Percentiles rank a stretch among this genome's conserved stretches.
Conservation (phyloP, 2,797 vertebrate genomes). For the Pipistrellus kuhlii region DNA sequence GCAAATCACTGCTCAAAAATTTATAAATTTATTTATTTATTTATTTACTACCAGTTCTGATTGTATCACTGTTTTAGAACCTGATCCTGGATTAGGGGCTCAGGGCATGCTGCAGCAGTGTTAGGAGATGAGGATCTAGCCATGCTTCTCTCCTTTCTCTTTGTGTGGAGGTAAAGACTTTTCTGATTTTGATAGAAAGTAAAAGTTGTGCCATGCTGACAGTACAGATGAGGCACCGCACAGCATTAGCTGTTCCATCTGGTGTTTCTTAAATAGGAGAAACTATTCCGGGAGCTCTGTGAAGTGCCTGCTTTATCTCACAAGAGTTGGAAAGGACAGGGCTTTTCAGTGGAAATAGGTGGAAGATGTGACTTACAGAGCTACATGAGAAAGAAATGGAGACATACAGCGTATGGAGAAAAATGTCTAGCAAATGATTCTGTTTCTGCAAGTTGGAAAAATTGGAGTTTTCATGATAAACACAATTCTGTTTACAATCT, state of each 20-base stretch:
- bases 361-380: conserved; percentile 71
- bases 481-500: background rate
- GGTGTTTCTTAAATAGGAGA: conserved; percentile 80
- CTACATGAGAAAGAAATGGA: conserved; percentile 57
- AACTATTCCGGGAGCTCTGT: conserved; percentile 77
- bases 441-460: conserved; percentile 28
- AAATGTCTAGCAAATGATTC: conserved; percentile 42
- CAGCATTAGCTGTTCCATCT: conserved; percentile 79
- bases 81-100: background rate
- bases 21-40: background rate
- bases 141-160: background rate
- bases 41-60: background rate
- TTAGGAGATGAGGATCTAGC: background rate
- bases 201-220: conserved; percentile 52
- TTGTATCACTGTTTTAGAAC: background rate
- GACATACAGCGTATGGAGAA: conserved; percentile 19
- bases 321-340: conserved; percentile 71
- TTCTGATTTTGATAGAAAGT: conserved; percentile 67
- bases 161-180: conserved; percentile 6
- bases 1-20: conserved; percentile 26
- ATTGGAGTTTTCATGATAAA: conserved; percentile 23
- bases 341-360: conserved; percentile 68
- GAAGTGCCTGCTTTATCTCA: conserved; percentile 74
- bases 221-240: conserved; percentile 69
- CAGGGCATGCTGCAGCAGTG: background rate